phyloP scores from a whole-genome alignment of 2,888 invertebrate species.

The Orchesellides sinensis region DNA sequence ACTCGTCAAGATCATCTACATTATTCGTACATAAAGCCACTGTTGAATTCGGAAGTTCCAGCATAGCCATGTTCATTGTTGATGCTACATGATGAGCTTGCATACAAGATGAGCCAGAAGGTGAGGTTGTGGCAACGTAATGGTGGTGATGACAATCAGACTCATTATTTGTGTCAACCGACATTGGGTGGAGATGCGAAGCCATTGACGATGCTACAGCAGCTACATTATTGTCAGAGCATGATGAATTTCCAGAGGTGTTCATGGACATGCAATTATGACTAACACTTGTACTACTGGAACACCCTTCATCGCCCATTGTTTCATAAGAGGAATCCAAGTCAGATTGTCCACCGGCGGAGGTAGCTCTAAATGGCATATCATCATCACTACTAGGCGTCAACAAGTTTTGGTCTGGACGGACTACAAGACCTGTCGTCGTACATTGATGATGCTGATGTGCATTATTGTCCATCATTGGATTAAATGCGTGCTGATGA shows the following conservation, averaged over 20 bases:
- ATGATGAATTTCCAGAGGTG: conserved; percentile 45
- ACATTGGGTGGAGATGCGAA: conserved; percentile 29
- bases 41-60: conserved; percentile 51
- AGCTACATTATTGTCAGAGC: conserved; percentile 14
- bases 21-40: conserved; percentile 46
- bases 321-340: conserved; percentile 49
- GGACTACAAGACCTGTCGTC: conserved; percentile 16
- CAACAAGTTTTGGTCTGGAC: conserved; percentile 47
- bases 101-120: conserved; percentile 36
- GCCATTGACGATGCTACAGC: conserved; percentile 17
- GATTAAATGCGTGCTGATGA: conserved; percentile 15
- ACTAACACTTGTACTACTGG: conserved; percentile 53
- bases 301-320: conserved; percentile 56
- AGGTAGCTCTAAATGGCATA: conserved; percentile 51
- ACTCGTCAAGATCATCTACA: conserved; percentile 48
- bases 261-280: conserved; percentile 35
- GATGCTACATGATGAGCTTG: conserved; percentile 32
- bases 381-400: conserved; percentile 56
- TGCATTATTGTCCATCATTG: conserved; percentile 28
- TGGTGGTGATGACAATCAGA: conserved; percentile 28
- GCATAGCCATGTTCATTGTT: conserved; percentile 37
- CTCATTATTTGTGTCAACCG: conserved; percentile 15
- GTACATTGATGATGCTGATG: conserved; percentile 28
- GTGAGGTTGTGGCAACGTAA: conserved; percentile 23
- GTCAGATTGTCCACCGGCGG: conserved; percentile 51